These are phyloP conservation scores for Drosophila mercatorum DNA, from an alignment of 2,888 invertebrate species.

Conservation along the genomic window DNA sequence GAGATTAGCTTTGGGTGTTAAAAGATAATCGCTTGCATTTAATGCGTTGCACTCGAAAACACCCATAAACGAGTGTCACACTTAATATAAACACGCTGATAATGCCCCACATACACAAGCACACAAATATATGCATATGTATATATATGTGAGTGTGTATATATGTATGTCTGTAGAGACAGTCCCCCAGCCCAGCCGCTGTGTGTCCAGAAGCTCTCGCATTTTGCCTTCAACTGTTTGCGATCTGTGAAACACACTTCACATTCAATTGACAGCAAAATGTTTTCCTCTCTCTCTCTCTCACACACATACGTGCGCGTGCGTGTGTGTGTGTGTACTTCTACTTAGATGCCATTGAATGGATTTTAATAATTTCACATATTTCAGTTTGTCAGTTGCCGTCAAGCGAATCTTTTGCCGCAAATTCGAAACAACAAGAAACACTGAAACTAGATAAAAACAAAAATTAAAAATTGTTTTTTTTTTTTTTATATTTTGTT, in stretches of 20 bases:
- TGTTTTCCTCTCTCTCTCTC: conserved; percentile 8
- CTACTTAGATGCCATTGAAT: conserved; percentile 64
- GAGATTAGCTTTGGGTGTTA: conserved; percentile 37
- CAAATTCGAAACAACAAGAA: conserved; percentile 11
- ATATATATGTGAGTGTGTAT: not conserved
- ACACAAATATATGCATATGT: not conserved
- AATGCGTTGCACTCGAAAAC: conserved; percentile 46
- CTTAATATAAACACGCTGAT: conserved; percentile 16
- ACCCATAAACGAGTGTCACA: conserved; percentile 43
- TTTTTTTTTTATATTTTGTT: no score
- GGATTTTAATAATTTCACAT: conserved; percentile 68
- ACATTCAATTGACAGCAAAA: conserved; percentile 58
- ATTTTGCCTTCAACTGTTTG: conserved; percentile 8
- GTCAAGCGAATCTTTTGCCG: conserved; percentile 51
- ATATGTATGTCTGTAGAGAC: not conserved
- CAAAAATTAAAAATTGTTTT: conserved; percentile 2
- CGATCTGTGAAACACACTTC: conserved; percentile 46
- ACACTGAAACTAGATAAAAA: conserved; percentile 8
- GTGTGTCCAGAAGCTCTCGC: conserved; percentile 4
- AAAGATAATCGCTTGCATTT: conserved; percentile 52
- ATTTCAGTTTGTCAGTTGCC: conserved; percentile 56
- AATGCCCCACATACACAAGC: conserved; percentile 10
- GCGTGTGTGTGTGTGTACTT: conserved; percentile 30
- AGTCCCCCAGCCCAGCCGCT: not conserved
- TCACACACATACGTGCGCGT: not conserved